These are phyloP conservation scores for Yasuhikotakia modesta DNA, from an alignment of 2,797 vertebrate genomes.

Conservation along the genomic window DNA sequence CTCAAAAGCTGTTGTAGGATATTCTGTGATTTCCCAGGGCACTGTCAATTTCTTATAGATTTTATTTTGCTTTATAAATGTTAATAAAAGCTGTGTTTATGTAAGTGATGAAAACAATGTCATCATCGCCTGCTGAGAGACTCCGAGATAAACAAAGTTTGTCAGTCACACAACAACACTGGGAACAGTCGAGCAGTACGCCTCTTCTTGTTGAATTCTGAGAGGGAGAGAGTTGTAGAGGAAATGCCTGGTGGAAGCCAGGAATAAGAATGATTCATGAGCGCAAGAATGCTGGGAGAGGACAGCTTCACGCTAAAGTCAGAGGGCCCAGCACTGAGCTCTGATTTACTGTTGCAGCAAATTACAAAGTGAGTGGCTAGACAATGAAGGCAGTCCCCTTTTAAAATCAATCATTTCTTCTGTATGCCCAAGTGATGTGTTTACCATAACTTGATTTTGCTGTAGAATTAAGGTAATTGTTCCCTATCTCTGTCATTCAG, in stretches of 20 bases:
- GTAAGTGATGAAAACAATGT: neutral
- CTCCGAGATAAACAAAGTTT: neutral
- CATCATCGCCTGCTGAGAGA: slow-evolving; percentile 10
- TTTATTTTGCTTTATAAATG: slow-evolving; percentile 45
- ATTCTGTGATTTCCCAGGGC: slow-evolving; percentile 40
- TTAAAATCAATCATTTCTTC: slow-evolving; percentile 92
- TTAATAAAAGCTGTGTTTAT: slow-evolving; percentile 33
- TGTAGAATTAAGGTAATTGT: slow-evolving; percentile 72
- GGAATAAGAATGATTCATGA: slow-evolving; percentile 97
- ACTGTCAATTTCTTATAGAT: slow-evolving; percentile 34
- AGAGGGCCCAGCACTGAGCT: slow-evolving; percentile 91
- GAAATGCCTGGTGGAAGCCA: slow-evolving; percentile 98
- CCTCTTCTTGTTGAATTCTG: slow-evolving; percentile 75
- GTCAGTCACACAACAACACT: neutral
- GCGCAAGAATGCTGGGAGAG: slow-evolving; percentile 86
- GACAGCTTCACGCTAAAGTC: slow-evolving; percentile 81
- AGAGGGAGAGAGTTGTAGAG: slow-evolving; percentile 76
- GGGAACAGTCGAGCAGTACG: slow-evolving; percentile 68
- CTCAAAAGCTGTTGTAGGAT: slow-evolving; percentile 26
- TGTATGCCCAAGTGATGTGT: slow-evolving; percentile 86
- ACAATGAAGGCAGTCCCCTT: slow-evolving; percentile 88
- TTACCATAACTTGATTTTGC: slow-evolving; percentile 90
- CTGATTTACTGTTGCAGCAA: slow-evolving; percentile 97
- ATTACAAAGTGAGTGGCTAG: slow-evolving; percentile 90
- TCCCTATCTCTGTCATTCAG: slow-evolving; percentile 19